Base-by-base conservation (phyloP, 2,113 vertebrate species). In the Nesogale talazaci region DNA sequence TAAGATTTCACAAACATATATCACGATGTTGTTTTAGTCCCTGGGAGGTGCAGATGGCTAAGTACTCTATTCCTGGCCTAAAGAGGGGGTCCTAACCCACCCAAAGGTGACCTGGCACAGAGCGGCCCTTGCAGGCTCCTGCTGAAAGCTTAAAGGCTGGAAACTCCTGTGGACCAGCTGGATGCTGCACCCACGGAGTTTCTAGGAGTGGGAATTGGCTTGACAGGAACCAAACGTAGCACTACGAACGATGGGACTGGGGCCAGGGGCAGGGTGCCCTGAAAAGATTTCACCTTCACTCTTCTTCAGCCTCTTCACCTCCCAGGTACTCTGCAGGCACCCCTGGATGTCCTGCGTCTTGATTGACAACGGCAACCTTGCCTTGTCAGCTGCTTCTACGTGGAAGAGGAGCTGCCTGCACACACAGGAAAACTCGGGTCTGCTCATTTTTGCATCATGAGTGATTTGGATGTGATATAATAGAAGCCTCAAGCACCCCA, bases 301-400 rank as follows among this genome's bases (percentile, higher is more conserved):
- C 72, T 17, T 3, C 27, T 9, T 42, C 65, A 34, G 38, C 17
- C 15, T 17, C 22, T 88, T 22, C 34, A 29, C 36, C 23, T 81
- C 34, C 31, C 38, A 83, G 56, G 74, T 83, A 15, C 25, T 1
- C 3, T 67, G 27, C 40, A 56, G 52, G 70, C 31, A 34, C 20
- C 36, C 14, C 14, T 81, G 17, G 31, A 86, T 22, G 42, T 59
- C 84, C 0, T 81, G 63, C 16, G 91, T 42, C 72, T 80, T 94
- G 59, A 85, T 75, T 87, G 69, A 95, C 9, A 93, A 40, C 63
- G 1, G 19, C 40, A 76, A 84, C 12, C 72, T 78, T 57, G n/a
- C 14, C 82, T 36, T 61, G 52, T 3, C 42, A 72, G 76, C 15
- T 91, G 14, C 69, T 80, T 36, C 29, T 29, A 25, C 3, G 38